These are phyloP conservation scores for silkworm (Bombyx mori) DNA, from an alignment of 1,140 invertebrate species.

Conservation along the genomic window DNA sequence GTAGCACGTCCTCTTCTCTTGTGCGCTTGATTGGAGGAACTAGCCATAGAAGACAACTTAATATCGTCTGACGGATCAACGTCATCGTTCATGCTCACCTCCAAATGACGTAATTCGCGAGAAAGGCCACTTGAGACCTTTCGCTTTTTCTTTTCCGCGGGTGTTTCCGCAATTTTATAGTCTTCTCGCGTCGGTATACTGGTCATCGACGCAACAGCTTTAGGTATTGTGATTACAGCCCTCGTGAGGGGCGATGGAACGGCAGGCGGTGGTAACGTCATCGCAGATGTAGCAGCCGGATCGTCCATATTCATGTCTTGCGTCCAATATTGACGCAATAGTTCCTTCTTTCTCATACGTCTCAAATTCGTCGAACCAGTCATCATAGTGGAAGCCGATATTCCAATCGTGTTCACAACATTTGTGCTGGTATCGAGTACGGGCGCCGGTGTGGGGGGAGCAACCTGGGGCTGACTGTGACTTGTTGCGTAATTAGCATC, in stretches of 20 bases:
- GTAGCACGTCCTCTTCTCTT: constrained; percentile 71
- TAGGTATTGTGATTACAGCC: constrained; percentile 86
- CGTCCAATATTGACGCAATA: constrained; percentile 84
- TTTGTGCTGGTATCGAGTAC: constrained; percentile 65
- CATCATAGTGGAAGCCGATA: constrained; percentile 41
- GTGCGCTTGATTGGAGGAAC: constrained; percentile 45
- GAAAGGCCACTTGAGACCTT: constrained; percentile 71
- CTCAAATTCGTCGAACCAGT: constrained; percentile 81
- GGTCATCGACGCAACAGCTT: constrained; percentile 89
- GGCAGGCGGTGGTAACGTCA: constrained; percentile 73
- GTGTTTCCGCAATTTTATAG: constrained; percentile 79
- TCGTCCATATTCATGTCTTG: constrained; percentile 90
- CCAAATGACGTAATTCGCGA: constrained; percentile 72
- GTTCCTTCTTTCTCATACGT: constrained; percentile 91
- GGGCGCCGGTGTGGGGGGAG: constrained; percentile 72
- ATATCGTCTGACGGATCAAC: constrained; percentile 50
- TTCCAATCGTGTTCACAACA: constrained; percentile 35
- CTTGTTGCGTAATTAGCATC: constrained; percentile 81
- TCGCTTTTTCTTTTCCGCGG: constrained; percentile 78
- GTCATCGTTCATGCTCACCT: constrained; percentile 62
- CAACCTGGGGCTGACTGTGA: constrained; percentile 54
- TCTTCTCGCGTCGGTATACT: constrained; percentile 87
- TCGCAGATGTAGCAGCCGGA: constrained; percentile 62
- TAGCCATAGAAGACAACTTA: constrained; percentile 42
- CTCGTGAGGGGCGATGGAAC: constrained; percentile 76